A percentile compares a stretch with the other conserved stretches of the same genome.
Evolutionary conservation across 2,888 invertebrate species (phyloP).

Genomic region (Microdon myrmicae): DNA sequence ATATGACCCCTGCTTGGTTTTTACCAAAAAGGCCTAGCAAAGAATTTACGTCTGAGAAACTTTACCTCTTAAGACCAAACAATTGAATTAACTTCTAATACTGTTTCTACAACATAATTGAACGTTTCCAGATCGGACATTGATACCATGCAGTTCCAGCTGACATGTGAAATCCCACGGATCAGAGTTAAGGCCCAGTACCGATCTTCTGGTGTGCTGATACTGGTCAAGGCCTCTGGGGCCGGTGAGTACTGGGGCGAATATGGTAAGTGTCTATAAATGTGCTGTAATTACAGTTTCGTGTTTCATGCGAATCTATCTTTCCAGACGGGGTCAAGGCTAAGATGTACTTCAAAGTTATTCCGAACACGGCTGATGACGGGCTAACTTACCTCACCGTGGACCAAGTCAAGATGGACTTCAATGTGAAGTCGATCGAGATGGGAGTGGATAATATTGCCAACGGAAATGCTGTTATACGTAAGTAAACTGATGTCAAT

Average conservation of each 20-base stretch:
- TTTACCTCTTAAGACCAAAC: too few species aligned
- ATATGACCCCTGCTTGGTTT: slow-evolving; percentile 93
- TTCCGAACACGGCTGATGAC: slow-evolving; percentile 71
- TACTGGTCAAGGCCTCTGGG: slow-evolving; percentile 83
- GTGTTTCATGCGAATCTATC: background rate
- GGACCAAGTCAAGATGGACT: slow-evolving; percentile 85
- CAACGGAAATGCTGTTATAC: slow-evolving; percentile 81
- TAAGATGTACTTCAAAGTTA: slow-evolving; percentile 83
- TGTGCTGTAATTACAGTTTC: background rate
- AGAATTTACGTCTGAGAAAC: too few species aligned
- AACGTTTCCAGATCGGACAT: slow-evolving; percentile 74
- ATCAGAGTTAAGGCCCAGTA: slow-evolving; percentile 83
- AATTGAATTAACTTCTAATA: slow-evolving; percentile 14
- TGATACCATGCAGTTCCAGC: slow-evolving; percentile 82
- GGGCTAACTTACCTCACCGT: slow-evolving; percentile 77
- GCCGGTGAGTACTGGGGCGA: slow-evolving; percentile 92
- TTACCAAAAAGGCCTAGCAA: too few species aligned
- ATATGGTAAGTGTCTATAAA: slow-evolving; percentile 72
- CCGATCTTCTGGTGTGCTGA: slow-evolving; percentile 81
- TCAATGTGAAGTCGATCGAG: slow-evolving; percentile 82
- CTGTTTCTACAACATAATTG: too few species aligned
- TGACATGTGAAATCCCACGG: slow-evolving; percentile 82
- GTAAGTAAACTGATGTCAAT: slow-evolving; percentile 70
- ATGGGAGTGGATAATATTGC: slow-evolving; percentile 89
- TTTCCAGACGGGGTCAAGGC: slow-evolving; percentile 81